These are phyloP conservation scores for Nettapus auritus DNA, from an alignment of 2,113 vertebrate species.

Conservation along the genomic window DNA sequence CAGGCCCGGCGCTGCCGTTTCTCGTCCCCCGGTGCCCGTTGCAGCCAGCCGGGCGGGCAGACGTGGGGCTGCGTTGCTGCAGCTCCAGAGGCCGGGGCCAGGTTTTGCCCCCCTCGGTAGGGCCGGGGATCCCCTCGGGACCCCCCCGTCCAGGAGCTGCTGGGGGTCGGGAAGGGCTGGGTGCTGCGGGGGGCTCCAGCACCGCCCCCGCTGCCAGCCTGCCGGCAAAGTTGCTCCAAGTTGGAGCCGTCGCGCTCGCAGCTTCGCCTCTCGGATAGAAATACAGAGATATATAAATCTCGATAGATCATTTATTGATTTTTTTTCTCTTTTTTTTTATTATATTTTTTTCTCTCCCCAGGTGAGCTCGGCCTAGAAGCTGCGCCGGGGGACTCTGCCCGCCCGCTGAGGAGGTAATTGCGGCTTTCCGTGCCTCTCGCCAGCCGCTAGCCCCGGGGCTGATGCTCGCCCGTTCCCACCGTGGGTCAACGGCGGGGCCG, in stretches of 20 bases:
- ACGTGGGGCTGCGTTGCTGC: not conserved
- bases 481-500: not conserved
- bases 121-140: not conserved
- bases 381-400: not conserved
- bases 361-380: not conserved
- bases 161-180: not conserved
- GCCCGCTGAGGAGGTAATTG: not conserved
- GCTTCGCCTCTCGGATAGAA: not conserved
- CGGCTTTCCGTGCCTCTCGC: not conserved
- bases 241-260: not conserved
- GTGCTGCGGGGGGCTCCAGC: not conserved
- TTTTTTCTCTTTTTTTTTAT: not conserved
- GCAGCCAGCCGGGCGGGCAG: not conserved
- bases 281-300: too few relatives aligned
- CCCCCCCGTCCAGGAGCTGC: not conserved
- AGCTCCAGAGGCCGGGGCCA: not conserved
- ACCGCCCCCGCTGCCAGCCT: not conserved
- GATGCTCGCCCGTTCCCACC: not conserved
- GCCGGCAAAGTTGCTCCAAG: constrained; percentile 41
- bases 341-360: constrained; percentile 4
- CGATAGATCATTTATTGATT: too few relatives aligned
- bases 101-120: not conserved
- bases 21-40: not conserved
- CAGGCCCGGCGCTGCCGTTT: not conserved
- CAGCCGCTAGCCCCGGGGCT: not conserved